Evolutionary conservation across 2,797 vertebrate species (phyloP).

Genomic region (Amblyraja radiata): DNA sequence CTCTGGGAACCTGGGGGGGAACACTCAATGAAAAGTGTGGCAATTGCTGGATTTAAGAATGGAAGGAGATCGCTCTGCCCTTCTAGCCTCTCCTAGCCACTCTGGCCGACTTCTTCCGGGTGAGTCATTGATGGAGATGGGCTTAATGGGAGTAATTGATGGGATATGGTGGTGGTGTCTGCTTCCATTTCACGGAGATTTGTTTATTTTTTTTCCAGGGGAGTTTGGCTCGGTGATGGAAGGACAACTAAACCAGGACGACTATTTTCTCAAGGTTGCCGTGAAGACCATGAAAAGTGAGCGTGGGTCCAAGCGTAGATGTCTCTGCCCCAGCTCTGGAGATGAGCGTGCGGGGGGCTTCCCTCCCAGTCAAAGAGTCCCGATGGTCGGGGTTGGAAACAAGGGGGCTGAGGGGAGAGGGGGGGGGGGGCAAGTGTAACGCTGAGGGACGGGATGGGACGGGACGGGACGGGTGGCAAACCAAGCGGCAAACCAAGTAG

Average conservation of each 20-base stretch:
- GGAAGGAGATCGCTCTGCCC: not conserved
- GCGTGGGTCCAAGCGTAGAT: conserved; percentile 39
- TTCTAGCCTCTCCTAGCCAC: not conserved
- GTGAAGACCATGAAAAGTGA: conserved; percentile 95
- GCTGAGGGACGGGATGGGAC: no score
- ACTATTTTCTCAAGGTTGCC: conserved; percentile 76
- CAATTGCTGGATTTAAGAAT: not conserved
- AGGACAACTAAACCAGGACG: conserved; percentile 78
- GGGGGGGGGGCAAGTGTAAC: no score
- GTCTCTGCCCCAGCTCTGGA: not conserved
- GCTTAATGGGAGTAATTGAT: no score
- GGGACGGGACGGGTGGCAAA: no score
- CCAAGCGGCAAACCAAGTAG: no score
- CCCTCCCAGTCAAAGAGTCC: no score
- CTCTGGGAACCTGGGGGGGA: no score
- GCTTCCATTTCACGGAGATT: not conserved
- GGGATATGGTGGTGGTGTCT: no score
- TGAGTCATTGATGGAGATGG: no score
- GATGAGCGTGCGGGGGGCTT: not conserved
- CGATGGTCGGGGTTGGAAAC: no score
- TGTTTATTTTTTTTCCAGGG: conserved; percentile 53
- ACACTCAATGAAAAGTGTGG: not conserved
- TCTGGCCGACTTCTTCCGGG: no score
- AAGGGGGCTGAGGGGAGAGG: no score
- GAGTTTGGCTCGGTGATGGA: conserved; percentile 90